phyloP scores from a whole-genome alignment of 1,140 invertebrate species.

The Schmidtea mediterranea region DNA sequence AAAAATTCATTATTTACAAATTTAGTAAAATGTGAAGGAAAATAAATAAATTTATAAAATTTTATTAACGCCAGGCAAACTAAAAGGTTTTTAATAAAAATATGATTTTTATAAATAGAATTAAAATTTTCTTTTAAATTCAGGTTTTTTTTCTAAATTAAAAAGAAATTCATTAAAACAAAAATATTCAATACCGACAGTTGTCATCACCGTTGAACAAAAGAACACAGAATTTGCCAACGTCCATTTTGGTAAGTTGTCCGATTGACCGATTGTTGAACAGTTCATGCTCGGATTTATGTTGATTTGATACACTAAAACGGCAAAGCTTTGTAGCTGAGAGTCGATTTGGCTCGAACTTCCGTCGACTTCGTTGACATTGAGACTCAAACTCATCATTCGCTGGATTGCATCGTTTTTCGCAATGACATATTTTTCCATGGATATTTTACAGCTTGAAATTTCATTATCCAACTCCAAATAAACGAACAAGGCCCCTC shows the following conservation, averaged over 20 bases:
- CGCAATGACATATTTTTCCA: background rate
- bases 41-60: too few species aligned
- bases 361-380: background rate
- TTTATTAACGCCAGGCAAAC: too few species aligned
- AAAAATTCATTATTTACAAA: too few species aligned
- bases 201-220: constrained; percentile 75
- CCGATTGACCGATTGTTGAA: background rate
- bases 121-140: too few species aligned
- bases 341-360: background rate
- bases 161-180: too few species aligned
- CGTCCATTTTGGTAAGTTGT: constrained; percentile 34
- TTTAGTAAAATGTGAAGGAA: too few species aligned
- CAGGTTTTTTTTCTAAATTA: too few species aligned
- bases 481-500: background rate
- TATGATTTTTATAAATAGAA: too few species aligned
- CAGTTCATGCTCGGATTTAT: background rate
- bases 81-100: too few species aligned
- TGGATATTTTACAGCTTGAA: background rate
- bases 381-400: background rate
- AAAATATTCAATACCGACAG: constrained; percentile 47
- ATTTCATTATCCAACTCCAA: background rate
- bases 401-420: background rate
- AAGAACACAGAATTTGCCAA: constrained; percentile 57
- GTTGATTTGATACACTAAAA: background rate
- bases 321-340: background rate